Evolutionary conservation across 2,888 invertebrate species (phyloP).

Genomic region (Plagodis pulveraria): DNA sequence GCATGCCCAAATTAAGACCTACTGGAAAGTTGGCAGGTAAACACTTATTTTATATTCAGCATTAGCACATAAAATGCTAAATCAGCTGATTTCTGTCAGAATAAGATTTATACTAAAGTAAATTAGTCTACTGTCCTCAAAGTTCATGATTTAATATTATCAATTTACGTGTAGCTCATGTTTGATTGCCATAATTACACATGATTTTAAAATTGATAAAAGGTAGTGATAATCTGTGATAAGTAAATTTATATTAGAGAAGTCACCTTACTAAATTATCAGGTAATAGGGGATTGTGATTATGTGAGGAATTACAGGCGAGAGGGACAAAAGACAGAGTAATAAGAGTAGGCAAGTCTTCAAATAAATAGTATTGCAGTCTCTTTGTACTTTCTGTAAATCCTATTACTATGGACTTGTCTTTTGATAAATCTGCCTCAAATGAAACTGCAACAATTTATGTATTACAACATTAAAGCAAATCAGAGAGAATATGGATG

Average conservation of each 20-base stretch:
- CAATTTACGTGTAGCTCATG: not conserved
- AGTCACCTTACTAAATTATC: not conserved
- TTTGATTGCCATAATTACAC: not conserved
- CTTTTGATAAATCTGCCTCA: too few relatives aligned
- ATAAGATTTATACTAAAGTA: not conserved
- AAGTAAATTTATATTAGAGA: not conserved
- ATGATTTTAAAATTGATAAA: not conserved
- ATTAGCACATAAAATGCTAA: not conserved
- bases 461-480: too few relatives aligned
- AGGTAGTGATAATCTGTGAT: not conserved
- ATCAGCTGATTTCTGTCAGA: slow-evolving; percentile 1
- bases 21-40: slow-evolving; percentile 85
- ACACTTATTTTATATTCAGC: not conserved
- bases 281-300: not conserved
- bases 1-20: slow-evolving; percentile 92
- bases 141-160: too few relatives aligned
- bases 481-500: too few relatives aligned
- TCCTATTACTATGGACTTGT: too few relatives aligned
- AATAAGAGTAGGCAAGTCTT: too few relatives aligned
- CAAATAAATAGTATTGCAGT: too few relatives aligned
- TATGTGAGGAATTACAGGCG: too few relatives aligned
- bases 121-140: too few relatives aligned
- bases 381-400: too few relatives aligned
- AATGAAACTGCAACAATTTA: too few relatives aligned
- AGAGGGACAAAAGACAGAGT: too few relatives aligned